Base-by-base conservation (phyloP, 2,888 invertebrate species). In the Cantharis rufa region DNA sequence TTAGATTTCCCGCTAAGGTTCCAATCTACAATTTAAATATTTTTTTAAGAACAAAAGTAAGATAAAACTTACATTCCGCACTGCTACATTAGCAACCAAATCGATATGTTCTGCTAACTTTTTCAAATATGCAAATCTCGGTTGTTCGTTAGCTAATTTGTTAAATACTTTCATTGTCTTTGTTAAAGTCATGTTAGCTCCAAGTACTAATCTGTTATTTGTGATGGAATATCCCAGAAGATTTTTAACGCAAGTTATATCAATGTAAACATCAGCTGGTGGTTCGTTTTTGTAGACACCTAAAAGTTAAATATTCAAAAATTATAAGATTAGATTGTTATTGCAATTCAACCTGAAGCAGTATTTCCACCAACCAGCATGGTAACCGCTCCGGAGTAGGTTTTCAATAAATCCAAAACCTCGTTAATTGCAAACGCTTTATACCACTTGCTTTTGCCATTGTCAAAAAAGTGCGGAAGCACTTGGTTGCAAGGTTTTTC, bases 331-430 rank as follows among this genome's bases (percentile, higher is more conserved):
- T 27, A 27, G 3, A 1, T 9, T 24, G 10, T 28, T 28, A 2
- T 28, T 11, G 10, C 27, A 27, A 7, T 73, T 13, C 15, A 87
- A 93, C 95, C 95, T 87, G 91, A 91, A 5, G 93, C 94, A 3
- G 95, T 95, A 84, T 95, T 94, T 16, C 95, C 95, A 18, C 92
- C 93, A 2, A 94, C 90, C 0, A 95, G 84, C 81, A 91, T 89
- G 82, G 82, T 92, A 93, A 10, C 24, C 24, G 88, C 87, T 1
- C 89, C 88, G n/a, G 11, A 1, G 81, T 90, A 88, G 3, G 87
- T 85, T 5, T 87, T 80, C 11, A 85, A 80, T 10, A 76, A 74
- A 84, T 90, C 86, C 81, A 93, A 91, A 10, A 93, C 87, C 81
- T 91, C 90, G 13, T 88, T 86, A 0, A 93, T 71, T 0, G 88